These are phyloP conservation scores for Vidua chalybeata DNA, from an alignment of 2,113 vertebrate genomes.

Conservation along the genomic window DNA sequence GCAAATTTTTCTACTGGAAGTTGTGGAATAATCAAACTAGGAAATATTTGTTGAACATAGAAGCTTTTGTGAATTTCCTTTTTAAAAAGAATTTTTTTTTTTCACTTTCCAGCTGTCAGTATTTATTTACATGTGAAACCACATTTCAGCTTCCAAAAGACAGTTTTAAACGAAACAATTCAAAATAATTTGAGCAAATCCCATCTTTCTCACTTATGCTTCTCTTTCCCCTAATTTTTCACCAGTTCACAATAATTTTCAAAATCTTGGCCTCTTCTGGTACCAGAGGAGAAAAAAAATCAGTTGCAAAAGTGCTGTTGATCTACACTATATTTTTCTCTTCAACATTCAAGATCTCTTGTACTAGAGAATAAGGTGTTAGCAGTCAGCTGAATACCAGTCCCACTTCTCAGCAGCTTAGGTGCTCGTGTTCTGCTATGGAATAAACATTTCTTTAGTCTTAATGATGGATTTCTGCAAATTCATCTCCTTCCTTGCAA, in stretches of 20 bases:
- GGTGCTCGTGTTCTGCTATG: background rate
- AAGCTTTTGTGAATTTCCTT: background rate
- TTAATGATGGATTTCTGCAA: background rate
- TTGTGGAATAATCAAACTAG: background rate
- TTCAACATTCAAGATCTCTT: background rate
- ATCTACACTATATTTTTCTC: background rate
- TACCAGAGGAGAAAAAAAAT: background rate
- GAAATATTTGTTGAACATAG: background rate
- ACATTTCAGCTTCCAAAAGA: background rate
- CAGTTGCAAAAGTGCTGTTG: background rate
- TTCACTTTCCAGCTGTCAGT: accelerated
- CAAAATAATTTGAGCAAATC: background rate
- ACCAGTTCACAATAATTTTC: background rate
- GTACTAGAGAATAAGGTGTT: background rate
- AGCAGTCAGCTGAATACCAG: background rate
- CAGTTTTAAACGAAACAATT: background rate
- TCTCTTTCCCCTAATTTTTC: background rate
- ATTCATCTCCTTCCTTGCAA: background rate
- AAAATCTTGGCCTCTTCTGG: background rate
- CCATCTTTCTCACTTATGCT: background rate
- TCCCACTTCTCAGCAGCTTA: background rate
- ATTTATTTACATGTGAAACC: background rate
- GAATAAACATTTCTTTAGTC: background rate
- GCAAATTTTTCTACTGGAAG: background rate
- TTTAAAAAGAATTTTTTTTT: background rate